Conservation (phyloP, 2,888 invertebrate genomes). For the Caenorhabditis macrosperma region DNA sequence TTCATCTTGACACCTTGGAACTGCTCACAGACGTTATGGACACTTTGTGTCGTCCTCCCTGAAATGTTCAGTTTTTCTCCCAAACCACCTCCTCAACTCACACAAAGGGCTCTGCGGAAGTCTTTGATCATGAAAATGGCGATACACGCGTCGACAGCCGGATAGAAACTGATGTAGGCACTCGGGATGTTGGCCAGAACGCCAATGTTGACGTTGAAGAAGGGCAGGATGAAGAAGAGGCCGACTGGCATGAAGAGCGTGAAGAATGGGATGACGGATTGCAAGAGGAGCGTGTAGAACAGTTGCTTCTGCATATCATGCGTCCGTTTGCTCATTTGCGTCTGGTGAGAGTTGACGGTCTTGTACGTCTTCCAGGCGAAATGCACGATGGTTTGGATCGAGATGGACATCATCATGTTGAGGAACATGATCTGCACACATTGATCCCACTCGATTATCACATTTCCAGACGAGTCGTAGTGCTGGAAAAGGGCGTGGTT, state of each 20-base stretch:
- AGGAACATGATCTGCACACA: neutral
- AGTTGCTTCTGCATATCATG: conserved; percentile 17
- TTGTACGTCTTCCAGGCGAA: conserved; percentile 18
- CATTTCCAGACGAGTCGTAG: neutral
- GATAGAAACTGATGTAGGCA: conserved; percentile 16
- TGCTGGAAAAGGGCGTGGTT: conserved; percentile 19
- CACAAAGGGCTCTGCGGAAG: conserved; percentile 5
- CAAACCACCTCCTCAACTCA: too few species aligned
- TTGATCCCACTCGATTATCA: conserved; percentile 1
- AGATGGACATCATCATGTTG: neutral
- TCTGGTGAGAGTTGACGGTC: neutral
- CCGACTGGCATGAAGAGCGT: conserved; percentile 9
- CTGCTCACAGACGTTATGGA: too few species aligned
- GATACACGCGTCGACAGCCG: conserved; percentile 3
- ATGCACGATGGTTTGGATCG: neutral
- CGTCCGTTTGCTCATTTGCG: neutral
- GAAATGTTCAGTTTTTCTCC: too few species aligned
- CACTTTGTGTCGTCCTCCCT: too few species aligned
- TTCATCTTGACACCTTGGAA: too few species aligned
- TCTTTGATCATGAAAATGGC: conserved; percentile 14
- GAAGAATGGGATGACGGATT: conserved; percentile 20
- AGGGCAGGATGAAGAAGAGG: conserved; percentile 1
- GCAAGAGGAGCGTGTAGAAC: conserved; percentile 5
- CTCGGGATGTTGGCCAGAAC: neutral
- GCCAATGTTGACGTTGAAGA: conserved; percentile 6